These are phyloP conservation scores for Myotis daubentonii DNA, from an alignment of 2,797 vertebrate genomes.

Conservation along the genomic window DNA sequence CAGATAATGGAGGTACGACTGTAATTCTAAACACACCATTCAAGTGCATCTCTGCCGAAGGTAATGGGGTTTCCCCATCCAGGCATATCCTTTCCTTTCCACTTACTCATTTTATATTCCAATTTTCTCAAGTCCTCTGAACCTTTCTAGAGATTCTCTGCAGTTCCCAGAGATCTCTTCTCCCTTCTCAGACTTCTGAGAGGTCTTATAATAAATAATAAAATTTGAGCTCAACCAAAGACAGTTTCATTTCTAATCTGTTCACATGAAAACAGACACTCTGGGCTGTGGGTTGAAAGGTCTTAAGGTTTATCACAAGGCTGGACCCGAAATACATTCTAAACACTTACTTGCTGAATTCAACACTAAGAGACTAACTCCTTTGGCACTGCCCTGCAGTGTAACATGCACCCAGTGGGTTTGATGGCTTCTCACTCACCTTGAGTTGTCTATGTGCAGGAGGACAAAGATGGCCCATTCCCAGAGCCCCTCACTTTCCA, in stretches of 20 bases:
- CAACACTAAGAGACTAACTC: neutral
- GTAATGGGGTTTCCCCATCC: neutral
- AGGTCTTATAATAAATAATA: neutral
- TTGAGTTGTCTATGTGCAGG: constrained; percentile 89
- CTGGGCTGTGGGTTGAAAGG: neutral
- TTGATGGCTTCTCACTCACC: constrained; percentile 77
- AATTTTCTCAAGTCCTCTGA: neutral
- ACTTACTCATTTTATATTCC: constrained; percentile 21
- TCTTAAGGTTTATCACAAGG: neutral
- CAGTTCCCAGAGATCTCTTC: constrained; percentile 29
- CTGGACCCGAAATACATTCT: neutral
- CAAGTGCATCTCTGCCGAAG: neutral
- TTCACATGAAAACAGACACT: neutral
- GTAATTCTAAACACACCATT: constrained; percentile 20
- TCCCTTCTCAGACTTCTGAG: neutral
- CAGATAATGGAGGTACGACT: neutral
- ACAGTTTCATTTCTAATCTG: constrained; percentile 14
- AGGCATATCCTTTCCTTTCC: neutral
- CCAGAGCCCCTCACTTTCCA: constrained; percentile 95
- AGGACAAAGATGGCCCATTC: constrained; percentile 95
- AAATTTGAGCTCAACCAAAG: constrained; percentile 11
- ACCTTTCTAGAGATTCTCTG: neutral
- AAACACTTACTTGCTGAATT: constrained; percentile 6
- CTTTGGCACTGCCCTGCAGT: neutral
- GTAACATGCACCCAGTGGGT: neutral